Evolutionary conservation across 2,888 invertebrate genomes (phyloP), one percentile per base, ranked within the genome.

Genomic region (Lasiommata megera): DNA sequence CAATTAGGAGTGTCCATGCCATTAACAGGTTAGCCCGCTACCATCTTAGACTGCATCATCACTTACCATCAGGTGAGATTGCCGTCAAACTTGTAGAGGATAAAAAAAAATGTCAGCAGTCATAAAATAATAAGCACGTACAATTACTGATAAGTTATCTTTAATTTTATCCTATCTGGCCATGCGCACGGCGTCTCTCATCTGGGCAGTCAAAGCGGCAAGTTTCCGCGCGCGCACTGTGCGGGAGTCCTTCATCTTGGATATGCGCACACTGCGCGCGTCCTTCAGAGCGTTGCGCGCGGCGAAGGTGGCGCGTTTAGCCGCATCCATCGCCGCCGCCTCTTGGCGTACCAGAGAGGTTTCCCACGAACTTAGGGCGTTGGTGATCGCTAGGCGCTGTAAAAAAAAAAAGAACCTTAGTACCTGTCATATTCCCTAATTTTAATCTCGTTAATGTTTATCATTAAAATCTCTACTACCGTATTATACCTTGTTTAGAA

Each of bases 311-410:
- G 82, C 83, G 9, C 85, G 77, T 1, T 69, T 67, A 0, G 73
- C 69, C 0, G 77, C 73, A 0, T 87, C 82, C 41, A 76, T 58
- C 0, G 80, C 84, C 0, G 63, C 64, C 3, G 77, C 64, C 54
- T 88, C 86, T 58, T 79, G 78, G 0, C 82, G 76, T 0, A 80
- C 64, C 0, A 82, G 51, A 0, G 74, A 58, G 0, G 74, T 66
- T 57, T 85, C 88, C 88, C 88, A 88, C 0, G 72, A 66, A 56
- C 66, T 82, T 0, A 89, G 71, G 0, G 85, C 82, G 71, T 83
- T 87, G 29, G 72, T 65, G 62, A 88, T 82, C 1, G 88, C 86
- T 14, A 77, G 67, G 0, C 86, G 82, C 89, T 89, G 78, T 1
- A 54, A 56, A 23, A 18, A 8, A 59, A 51, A 31, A 23, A 23